Conservation (phyloP, 2,888 invertebrate genomes). For the Biston betularia region DNA sequence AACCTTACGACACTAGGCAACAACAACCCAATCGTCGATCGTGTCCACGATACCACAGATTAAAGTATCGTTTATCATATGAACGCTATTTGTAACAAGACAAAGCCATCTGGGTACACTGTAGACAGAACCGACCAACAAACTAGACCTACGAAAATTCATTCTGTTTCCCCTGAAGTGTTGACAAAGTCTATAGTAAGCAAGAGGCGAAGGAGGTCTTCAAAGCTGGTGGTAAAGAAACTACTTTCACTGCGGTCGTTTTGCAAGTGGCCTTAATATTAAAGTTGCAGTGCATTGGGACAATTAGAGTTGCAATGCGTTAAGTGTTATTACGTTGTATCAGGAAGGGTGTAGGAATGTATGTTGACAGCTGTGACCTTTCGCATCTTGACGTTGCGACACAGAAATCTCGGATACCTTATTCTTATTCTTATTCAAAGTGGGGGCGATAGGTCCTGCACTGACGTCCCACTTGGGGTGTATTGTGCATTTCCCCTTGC, state of each 20-base stretch:
- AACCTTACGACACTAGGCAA: slow-evolving; percentile 11
- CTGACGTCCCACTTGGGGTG: too few relatives aligned
- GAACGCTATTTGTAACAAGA: slow-evolving; percentile 30
- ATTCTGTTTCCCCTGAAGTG: slow-evolving; percentile 8
- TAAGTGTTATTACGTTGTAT: slow-evolving; percentile 40
- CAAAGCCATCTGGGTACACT: slow-evolving; percentile 31
- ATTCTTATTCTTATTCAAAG: too few relatives aligned
- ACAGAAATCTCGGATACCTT: not conserved
- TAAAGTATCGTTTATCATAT: slow-evolving; percentile 35
- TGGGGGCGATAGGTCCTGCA: too few relatives aligned
- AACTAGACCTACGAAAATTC: slow-evolving; percentile 5
- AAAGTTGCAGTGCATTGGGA: slow-evolving; percentile 56
- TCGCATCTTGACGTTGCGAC: slow-evolving; percentile 9
- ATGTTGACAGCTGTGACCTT: slow-evolving; percentile 31
- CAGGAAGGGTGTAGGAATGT: slow-evolving; percentile 36
- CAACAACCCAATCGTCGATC: slow-evolving; percentile 17
- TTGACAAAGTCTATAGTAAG: not conserved
- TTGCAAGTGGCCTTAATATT: slow-evolving; percentile 72
- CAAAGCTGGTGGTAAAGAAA: slow-evolving; percentile 52
- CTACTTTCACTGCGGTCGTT: slow-evolving; percentile 71
- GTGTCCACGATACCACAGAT: slow-evolving; percentile 17
- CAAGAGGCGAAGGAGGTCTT: slow-evolving; percentile 41
- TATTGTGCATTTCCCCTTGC: too few relatives aligned
- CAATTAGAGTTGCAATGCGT: slow-evolving; percentile 56
- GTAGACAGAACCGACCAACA: slow-evolving; percentile 19